Conservation (phyloP, 35 echinoderm and acorn worm species). For the Heliocidaris erythrogramma region DNA sequence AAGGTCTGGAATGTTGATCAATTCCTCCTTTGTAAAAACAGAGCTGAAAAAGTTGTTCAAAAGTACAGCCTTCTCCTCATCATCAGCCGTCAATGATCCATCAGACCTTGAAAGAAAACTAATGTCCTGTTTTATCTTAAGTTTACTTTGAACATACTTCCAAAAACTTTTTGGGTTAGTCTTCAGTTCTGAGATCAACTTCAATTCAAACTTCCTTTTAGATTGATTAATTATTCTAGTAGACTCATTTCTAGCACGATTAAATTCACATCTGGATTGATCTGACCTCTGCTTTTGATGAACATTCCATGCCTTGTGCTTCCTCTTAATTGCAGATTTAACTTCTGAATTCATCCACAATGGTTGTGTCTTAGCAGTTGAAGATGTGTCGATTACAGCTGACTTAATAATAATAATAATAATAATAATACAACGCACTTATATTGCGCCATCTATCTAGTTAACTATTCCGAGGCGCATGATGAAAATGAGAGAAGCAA, state of each 20-base stretch:
- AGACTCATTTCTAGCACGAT: neutral
- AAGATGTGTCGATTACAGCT: too few species aligned
- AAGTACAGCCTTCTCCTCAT: too few species aligned
- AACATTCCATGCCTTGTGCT: constrained; percentile 23
- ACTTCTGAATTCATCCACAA: too few species aligned
- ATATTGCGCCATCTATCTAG: too few species aligned
- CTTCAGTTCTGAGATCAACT: neutral
- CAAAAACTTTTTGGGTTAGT: neutral
- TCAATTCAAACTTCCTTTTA: neutral
- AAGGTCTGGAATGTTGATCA: too few species aligned
- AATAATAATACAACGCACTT: too few species aligned
- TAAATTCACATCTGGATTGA: constrained; percentile 3
- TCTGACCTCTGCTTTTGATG: neutral
- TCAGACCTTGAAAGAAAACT: neutral
- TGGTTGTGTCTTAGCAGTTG: neutral
- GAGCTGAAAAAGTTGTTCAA: neutral
- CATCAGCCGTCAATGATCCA: too few species aligned
- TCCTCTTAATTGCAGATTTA: neutral
- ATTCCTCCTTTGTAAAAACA: too few species aligned
- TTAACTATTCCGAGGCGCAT: too few species aligned
- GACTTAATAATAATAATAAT: too few species aligned
- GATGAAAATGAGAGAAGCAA: too few species aligned
- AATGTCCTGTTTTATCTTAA: constrained; percentile 2
- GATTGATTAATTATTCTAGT: neutral
- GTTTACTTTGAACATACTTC: neutral